Percentiles rank a stretch among this genome's conserved stretches.
phyloP scores from a whole-genome alignment of 2,113 vertebrate genomes.

The Cichladusa arquata region DNA sequence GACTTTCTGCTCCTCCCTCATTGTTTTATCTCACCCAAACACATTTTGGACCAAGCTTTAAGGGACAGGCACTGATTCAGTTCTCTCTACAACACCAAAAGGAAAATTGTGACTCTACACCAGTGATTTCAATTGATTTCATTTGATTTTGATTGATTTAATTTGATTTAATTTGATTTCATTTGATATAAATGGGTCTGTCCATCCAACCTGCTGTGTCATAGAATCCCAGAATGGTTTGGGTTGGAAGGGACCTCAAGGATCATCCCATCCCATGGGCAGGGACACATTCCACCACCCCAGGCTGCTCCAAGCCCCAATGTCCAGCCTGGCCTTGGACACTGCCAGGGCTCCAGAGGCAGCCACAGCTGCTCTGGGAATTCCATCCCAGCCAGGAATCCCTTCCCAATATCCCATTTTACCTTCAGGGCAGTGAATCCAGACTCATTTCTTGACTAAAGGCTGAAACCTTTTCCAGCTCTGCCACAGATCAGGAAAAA shows the following conservation, averaged over 20 bases:
- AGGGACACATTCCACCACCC: rapidly evolving
- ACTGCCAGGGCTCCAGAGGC: background rate
- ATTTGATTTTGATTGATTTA: no score
- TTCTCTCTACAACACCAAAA: background rate
- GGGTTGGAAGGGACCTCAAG: background rate
- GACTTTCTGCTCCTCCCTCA: background rate
- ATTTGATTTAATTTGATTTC: background rate
- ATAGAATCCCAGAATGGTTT: background rate
- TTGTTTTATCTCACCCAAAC: background rate
- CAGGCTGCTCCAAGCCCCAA: background rate
- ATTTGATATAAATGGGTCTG: background rate
- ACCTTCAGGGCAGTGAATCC: background rate
- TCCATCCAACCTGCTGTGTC: background rate
- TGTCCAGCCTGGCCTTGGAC: rapidly evolving
- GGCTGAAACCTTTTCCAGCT: background rate
- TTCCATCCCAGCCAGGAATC: background rate
- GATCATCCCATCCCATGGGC: background rate
- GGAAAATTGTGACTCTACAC: background rate
- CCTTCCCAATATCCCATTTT: background rate
- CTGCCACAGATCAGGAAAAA: background rate
- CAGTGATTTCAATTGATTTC: rapidly evolving
- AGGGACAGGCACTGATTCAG: background rate
- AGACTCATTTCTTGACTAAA: background rate
- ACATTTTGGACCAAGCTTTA: background rate
- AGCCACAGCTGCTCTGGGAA: background rate